A percentile compares a stretch with the other conserved stretches of the same genome.
Conservation (phyloP, 2,797 vertebrate genomes). For the Phyllotis vaccarum region DNA sequence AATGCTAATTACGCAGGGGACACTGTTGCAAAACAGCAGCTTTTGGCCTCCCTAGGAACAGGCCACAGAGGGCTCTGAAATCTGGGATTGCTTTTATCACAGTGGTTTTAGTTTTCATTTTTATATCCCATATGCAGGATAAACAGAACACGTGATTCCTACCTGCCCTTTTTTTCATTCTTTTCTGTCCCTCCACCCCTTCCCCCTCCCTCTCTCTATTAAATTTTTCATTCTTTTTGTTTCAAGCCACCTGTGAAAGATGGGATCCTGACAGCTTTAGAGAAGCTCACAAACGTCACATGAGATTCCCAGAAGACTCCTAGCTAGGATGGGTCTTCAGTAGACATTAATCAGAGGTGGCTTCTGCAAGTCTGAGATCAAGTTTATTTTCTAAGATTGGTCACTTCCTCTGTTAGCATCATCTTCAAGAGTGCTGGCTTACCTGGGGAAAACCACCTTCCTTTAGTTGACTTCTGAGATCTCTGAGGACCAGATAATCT, state of each 20-base stretch:
- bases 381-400: background rate
- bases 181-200: background rate
- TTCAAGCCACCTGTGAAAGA: constrained; percentile 49
- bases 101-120: background rate
- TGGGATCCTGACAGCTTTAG: background rate
- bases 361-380: background rate
- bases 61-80: constrained; percentile 48
- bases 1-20: constrained; percentile 85
- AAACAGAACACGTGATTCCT: background rate
- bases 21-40: constrained; percentile 78
- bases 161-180: background rate
- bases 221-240: background rate
- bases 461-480: background rate
- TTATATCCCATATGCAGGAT: background rate
- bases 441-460: background rate
- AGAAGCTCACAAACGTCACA: background rate
- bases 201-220: background rate
- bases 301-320: constrained; percentile 1
- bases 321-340: background rate
- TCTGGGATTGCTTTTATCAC: background rate
- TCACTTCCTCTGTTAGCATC: background rate
- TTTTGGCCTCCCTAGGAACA: constrained; percentile 80
- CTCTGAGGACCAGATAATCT: background rate
- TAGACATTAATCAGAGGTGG: background rate
- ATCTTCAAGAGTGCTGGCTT: background rate